A percentile compares a stretch with the other conserved stretches of the same genome.
These are phyloP conservation scores for Tethea ocularis DNA, from an alignment of 2,888 invertebrate species.

Conservation along the genomic window DNA sequence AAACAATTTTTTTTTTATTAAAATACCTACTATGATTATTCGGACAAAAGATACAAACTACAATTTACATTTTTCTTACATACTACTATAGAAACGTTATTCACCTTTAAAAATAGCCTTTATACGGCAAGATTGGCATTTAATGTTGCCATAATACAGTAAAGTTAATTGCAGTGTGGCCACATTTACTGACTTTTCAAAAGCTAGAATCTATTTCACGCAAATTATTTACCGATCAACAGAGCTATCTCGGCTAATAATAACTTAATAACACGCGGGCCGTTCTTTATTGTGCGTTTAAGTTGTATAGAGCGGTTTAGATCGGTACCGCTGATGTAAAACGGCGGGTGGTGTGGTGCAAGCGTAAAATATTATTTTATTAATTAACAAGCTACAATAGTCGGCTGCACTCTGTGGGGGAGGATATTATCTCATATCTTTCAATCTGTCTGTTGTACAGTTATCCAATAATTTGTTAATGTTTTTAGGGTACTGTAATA, in stretches of 20 bases:
- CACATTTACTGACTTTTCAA: background rate
- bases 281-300: background rate
- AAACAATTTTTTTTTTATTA: no score
- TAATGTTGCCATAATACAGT: background rate
- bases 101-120: background rate
- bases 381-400: background rate
- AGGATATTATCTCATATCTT: no score
- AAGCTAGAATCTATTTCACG: constrained; percentile 8
- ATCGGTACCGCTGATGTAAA: constrained; percentile 1
- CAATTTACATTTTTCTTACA: no score
- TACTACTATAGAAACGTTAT: background rate
- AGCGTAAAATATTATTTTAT: constrained; percentile 5
- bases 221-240: constrained; percentile 3
- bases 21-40: no score
- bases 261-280: background rate
- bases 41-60: no score
- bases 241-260: background rate
- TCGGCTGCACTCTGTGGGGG: background rate
- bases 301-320: constrained; percentile 2
- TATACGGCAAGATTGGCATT: background rate
- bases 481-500: no score
- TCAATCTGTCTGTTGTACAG: background rate
- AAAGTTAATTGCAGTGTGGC: background rate
- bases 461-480: background rate
- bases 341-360: constrained; percentile 3